phyloP scores from a whole-genome alignment of 2,113 vertebrate genomes.

The Hippolais icterina region DNA sequence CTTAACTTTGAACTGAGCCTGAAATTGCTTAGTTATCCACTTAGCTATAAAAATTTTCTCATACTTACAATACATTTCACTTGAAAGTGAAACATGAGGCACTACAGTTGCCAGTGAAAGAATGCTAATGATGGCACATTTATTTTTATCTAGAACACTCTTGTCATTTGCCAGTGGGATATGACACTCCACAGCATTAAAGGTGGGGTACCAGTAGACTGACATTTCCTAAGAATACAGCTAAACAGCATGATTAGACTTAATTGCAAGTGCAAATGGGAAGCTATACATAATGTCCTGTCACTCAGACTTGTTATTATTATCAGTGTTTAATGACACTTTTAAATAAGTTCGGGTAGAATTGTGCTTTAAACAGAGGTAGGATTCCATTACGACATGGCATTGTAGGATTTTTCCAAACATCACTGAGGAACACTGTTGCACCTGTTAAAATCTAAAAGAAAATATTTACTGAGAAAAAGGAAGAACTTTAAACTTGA shows the following conservation, averaged over 20 bases:
- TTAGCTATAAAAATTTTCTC: not conserved
- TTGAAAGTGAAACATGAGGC: not conserved
- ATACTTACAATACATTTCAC: not conserved
- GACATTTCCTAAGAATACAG: not conserved
- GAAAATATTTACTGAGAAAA: not conserved
- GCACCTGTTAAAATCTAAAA: not conserved
- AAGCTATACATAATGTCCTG: not conserved
- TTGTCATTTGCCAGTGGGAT: not conserved
- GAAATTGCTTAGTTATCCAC: not conserved
- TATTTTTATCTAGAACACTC: not conserved
- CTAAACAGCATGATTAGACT: not conserved
- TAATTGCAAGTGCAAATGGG: not conserved
- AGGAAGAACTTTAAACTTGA: not conserved
- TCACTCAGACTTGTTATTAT: not conserved
- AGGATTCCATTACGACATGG: not conserved
- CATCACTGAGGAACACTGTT: not conserved
- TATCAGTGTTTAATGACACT: not conserved
- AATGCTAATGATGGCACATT: not conserved
- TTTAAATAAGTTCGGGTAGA: not conserved
- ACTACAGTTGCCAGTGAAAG: not conserved
- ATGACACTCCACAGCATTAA: not conserved
- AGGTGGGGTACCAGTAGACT: not conserved
- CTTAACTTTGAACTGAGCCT: not conserved
- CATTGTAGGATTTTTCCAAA: not conserved
- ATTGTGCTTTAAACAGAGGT: not conserved